Percentiles rank a stretch among this genome's conserved stretches.
Evolutionary conservation across 2,888 invertebrate genomes (phyloP).

Genomic region (Julus scandinavius): DNA sequence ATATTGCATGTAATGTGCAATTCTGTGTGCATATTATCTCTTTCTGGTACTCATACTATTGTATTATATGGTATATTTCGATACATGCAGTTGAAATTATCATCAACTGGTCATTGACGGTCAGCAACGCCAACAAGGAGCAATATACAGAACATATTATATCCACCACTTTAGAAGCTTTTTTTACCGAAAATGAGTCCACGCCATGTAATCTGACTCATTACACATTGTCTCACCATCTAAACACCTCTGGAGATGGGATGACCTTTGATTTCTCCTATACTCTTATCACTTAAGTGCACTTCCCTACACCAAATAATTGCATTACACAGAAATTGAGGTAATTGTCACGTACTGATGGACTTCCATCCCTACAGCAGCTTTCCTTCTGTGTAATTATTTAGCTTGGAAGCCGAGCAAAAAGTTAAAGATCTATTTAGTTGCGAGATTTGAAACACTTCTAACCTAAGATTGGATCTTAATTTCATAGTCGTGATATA

Average conservation of each 20-base stretch:
- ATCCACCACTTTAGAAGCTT: neutral
- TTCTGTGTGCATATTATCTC: too few species aligned
- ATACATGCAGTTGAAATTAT: too few species aligned
- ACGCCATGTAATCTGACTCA: neutral
- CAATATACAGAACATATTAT: neutral
- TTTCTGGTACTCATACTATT: too few species aligned
- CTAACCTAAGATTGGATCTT: neutral
- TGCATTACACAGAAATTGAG: constrained; percentile 36
- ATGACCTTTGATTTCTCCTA: neutral
- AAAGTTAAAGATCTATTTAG: neutral
- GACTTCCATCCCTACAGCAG: neutral
- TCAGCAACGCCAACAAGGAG: neutral
- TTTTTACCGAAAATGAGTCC: neutral
- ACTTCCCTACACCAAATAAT: constrained; percentile 25
- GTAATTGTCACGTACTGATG: constrained; percentile 39
- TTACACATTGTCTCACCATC: neutral
- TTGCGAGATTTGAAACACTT: neutral
- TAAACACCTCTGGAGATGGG: constrained; percentile 11
- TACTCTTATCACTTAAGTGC: constrained; percentile 6
- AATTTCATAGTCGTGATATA: neutral
- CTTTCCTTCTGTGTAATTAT: neutral
- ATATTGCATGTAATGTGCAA: too few species aligned
- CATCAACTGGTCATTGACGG: neutral
- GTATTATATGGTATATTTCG: too few species aligned
- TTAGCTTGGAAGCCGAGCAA: neutral